Conservation (phyloP, 1,140 invertebrate genomes). For the Nasonia giraulti region DNA sequence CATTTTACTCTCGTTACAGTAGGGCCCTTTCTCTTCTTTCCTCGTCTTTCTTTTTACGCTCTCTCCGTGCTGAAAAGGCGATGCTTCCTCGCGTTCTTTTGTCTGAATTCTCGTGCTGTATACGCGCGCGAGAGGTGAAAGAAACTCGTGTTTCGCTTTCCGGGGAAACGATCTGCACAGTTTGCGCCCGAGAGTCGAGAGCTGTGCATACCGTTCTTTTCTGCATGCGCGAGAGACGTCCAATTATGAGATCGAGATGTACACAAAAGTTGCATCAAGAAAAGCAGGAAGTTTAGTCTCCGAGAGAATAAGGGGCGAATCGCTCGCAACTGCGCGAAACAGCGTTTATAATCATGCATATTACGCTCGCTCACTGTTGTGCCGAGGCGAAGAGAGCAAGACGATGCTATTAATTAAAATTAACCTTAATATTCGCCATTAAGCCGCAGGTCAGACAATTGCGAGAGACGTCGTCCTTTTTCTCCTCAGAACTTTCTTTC, state of each 20-base stretch:
- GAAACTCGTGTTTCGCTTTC: background rate
- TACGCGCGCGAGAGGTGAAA: background rate
- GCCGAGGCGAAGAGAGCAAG: background rate
- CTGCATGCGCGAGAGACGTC: background rate
- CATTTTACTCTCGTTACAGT: background rate
- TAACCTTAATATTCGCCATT: conserved; percentile 30
- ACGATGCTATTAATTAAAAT: conserved; percentile 27
- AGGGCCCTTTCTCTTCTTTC: background rate
- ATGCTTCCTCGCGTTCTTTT: background rate
- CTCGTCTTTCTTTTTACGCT: background rate
- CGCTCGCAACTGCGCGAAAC: background rate
- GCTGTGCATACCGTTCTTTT: background rate
- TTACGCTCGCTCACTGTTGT: background rate
- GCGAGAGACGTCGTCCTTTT: background rate
- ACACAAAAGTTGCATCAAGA: background rate
- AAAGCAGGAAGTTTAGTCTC: background rate
- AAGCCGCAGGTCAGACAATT: conserved; percentile 22
- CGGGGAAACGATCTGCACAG: background rate
- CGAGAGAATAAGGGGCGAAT: background rate
- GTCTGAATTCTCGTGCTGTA: background rate
- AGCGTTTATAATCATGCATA: conserved; percentile 2
- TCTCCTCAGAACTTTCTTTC: background rate
- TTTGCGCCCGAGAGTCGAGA: no score
- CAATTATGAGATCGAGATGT: background rate
- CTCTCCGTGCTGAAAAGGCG: background rate